Evolutionary conservation across 1,140 invertebrate genomes (phyloP).

Genomic region (Papilio glaucus): DNA sequence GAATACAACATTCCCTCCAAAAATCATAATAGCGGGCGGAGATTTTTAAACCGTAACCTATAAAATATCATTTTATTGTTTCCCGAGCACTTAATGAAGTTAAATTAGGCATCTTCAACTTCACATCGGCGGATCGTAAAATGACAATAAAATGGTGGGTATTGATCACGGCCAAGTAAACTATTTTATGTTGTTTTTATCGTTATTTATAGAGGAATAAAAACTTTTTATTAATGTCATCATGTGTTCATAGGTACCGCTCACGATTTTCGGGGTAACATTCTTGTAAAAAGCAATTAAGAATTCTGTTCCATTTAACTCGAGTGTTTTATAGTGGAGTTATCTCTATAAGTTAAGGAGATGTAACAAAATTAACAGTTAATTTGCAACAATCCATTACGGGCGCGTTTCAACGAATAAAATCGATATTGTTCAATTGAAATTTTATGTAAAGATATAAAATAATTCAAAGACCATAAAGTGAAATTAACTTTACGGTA

Average conservation of each 20-base stretch:
- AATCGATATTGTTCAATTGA: conserved; percentile 41
- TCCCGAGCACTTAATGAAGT: conserved; percentile 70
- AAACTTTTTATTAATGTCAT: conserved; percentile 72
- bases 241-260: conserved; percentile 47
- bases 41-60: conserved; percentile 39
- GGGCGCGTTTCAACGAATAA: background rate
- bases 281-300: conserved; percentile 32
- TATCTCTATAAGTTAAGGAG: conserved; percentile 7
- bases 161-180: conserved; percentile 69
- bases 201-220: conserved; percentile 78
- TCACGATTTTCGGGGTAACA: conserved; percentile 42
- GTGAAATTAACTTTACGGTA: conserved; percentile 51
- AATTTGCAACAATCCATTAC: conserved; percentile 19
- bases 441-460: conserved; percentile 54
- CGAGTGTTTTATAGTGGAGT: background rate
- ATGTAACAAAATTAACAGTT: conserved; percentile 9
- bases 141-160: conserved; percentile 69
- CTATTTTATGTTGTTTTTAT: conserved; percentile 79
- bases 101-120: conserved; percentile 71
- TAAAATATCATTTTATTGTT: conserved; percentile 73
- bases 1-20: conserved; percentile 7
- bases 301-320: conserved; percentile 19
- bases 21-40: conserved; percentile 13
- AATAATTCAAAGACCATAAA: conserved; percentile 66
- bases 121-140: conserved; percentile 72